Base-by-base conservation (phyloP, 2,888 invertebrate genomes). In the Amphipoea oculea region DNA sequence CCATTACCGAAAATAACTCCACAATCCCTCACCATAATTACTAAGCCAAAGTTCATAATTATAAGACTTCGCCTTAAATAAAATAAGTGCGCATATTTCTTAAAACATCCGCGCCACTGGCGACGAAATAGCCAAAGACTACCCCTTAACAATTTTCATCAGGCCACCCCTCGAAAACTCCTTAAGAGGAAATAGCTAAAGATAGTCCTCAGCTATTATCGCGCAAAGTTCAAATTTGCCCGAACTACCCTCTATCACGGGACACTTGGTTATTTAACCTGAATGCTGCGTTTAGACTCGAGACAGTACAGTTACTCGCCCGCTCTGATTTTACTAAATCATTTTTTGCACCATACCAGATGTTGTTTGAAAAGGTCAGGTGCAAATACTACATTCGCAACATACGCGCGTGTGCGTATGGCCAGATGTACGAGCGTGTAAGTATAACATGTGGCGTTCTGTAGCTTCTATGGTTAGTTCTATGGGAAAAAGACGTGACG, bases 211-310 rank as follows among this genome's bases (percentile, higher is more conserved):
- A 82, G 89, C 92, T 91, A 92, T 92, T 92, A 91, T 89, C 80
- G 89, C 85, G 86, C 89, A 88, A 90, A 92, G 90, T 93, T 91
- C 91, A 92, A 93, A 92, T 92, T 93, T 92, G 89, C 78, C 88
- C 90, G 89, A 91, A 93, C 93, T 92, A 91, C 90, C 89, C 88
- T 86, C 88, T 85, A 86, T 79, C 75, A 78, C 85, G 81, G 88
- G 91, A 88, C 89, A 92, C 92, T 93, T 91, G 88, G 90, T 90
- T 91, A 90, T 91, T 92, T 91, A 92, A 93, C 91, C 93, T 92
- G 91, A 76, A 78, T 90, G 93, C 91, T 85, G 71, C 86, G 90
- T 94, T 94, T 86, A 88, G 71, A 76, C 78, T 77, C 48, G 14
- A 69, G 76, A 78, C 65, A 83, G 86, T 82, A 42, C 12, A 76